These are phyloP conservation scores for Drosophila jambulina DNA, from an alignment of 1,140 invertebrate species.

Conservation along the genomic window DNA sequence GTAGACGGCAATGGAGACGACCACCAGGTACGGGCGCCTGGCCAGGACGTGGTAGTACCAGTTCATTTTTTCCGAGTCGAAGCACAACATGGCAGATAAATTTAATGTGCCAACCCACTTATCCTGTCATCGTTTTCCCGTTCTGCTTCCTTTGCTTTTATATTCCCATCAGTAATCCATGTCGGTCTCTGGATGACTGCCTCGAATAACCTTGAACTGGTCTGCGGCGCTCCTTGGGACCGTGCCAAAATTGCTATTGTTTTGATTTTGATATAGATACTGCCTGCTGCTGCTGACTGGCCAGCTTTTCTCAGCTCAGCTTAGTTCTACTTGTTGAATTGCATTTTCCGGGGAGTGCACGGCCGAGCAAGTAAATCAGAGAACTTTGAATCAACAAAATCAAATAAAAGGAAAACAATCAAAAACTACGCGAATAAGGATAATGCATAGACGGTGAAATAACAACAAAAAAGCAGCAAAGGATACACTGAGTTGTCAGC, in stretches of 20 bases:
- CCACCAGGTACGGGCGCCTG: conserved; percentile 90
- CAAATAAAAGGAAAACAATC: conserved; percentile 45
- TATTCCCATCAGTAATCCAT: conserved; percentile 9
- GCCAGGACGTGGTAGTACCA: conserved; percentile 89
- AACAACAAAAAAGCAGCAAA: conserved; percentile 52
- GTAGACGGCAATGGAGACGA: conserved; percentile 89
- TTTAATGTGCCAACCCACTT: background rate
- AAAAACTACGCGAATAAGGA: conserved; percentile 52
- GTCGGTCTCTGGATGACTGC: conserved; percentile 1
- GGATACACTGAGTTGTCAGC: conserved; percentile 25
- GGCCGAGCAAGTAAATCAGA: conserved; percentile 23
- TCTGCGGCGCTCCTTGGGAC: conserved; percentile 33
- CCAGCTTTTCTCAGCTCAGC: conserved; percentile 3
- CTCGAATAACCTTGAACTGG: conserved; percentile 55
- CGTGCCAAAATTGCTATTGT: conserved; percentile 52
- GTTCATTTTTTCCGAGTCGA: conserved; percentile 85
- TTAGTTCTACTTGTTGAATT: conserved; percentile 31
- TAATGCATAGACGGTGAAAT: conserved; percentile 38
- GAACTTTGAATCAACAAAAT: conserved; percentile 27
- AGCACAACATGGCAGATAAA: conserved; percentile 60
- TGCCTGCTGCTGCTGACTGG: conserved; percentile 19
- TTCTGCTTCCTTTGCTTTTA: background rate
- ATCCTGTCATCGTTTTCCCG: conserved; percentile 32
- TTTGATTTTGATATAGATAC: conserved; percentile 73
- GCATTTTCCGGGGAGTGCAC: conserved; percentile 1